These are phyloP conservation scores for Sceloporus tristichus DNA, from an alignment of 2,113 vertebrate genomes.

Conservation along the genomic window DNA sequence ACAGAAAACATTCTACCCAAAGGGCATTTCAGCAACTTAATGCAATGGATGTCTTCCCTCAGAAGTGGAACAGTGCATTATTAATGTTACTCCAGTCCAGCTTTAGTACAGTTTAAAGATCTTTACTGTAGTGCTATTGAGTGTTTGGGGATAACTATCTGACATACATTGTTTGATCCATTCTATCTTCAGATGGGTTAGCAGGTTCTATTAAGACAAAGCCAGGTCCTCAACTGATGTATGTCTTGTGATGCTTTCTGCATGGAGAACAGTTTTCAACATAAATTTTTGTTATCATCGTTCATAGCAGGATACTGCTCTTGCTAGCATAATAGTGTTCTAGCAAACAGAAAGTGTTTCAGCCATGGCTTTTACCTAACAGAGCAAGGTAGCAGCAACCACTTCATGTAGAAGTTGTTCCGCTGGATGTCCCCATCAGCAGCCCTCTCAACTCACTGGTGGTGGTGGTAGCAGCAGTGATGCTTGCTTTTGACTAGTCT, in stretches of 20 bases:
- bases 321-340: neutral
- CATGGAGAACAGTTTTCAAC: too few relatives aligned
- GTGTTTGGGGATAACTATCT: neutral
- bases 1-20: slow-evolving; percentile 34
- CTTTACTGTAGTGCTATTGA: neutral
- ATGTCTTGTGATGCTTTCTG: neutral
- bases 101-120: neutral
- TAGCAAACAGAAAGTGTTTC: neutral
- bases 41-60: slow-evolving; percentile 24
- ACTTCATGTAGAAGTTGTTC: neutral
- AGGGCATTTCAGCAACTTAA: slow-evolving; percentile 56
- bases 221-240: neutral
- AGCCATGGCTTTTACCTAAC: neutral
- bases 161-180: neutral
- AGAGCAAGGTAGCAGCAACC: neutral
- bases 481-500: neutral
- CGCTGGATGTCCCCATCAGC: neutral
- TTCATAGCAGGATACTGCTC: neutral
- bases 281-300: too few relatives aligned
- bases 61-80: slow-evolving; percentile 8
- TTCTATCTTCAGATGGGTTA: neutral
- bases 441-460: neutral
- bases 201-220: neutral
- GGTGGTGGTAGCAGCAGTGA: neutral
- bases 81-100: slow-evolving; percentile 9